phyloP scores from a whole-genome alignment of 2,888 invertebrate species.

The Drosophila phalerata region DNA sequence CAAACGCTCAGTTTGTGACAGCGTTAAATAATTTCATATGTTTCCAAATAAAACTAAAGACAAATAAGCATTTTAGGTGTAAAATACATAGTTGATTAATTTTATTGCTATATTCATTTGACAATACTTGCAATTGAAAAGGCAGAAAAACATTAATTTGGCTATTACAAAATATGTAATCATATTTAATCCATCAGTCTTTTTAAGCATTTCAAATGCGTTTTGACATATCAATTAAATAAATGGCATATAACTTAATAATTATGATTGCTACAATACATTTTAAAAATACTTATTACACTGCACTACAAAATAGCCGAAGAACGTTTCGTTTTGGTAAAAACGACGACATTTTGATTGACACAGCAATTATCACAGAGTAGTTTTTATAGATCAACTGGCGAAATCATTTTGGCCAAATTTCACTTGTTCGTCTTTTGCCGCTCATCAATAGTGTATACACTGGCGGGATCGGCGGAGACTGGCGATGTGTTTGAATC shows the following conservation, averaged over 20 bases:
- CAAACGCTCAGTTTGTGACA: too few relatives aligned
- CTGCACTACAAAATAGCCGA: slow-evolving; percentile 49
- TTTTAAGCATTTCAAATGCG: slow-evolving; percentile 45
- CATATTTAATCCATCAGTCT: slow-evolving; percentile 54
- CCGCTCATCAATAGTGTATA: slow-evolving; percentile 82
- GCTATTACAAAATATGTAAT: slow-evolving; percentile 26
- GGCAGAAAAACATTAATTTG: slow-evolving; percentile 30
- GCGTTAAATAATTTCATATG: too few relatives aligned
- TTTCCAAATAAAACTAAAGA: background rate
- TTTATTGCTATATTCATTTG: slow-evolving; percentile 37
- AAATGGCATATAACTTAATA: slow-evolving; percentile 36
- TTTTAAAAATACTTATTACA: slow-evolving; percentile 50
- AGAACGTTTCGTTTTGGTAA: slow-evolving; percentile 15
- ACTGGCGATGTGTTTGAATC: slow-evolving; percentile 26
- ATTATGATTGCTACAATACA: slow-evolving; percentile 32
- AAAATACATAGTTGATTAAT: slow-evolving; percentile 5
- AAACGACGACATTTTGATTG: slow-evolving; percentile 38
- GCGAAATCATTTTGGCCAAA: background rate
- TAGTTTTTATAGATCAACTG: slow-evolving; percentile 23
- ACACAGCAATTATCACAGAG: slow-evolving; percentile 73
- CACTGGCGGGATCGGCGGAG: slow-evolving; percentile 49
- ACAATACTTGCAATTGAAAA: slow-evolving; percentile 23
- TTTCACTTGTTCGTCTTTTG: slow-evolving; percentile 66
- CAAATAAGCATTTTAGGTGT: background rate
- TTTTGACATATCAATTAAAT: slow-evolving; percentile 33